Base-by-base conservation (phyloP, 2,113 vertebrate species). In the Carollia perspicillata region DNA sequence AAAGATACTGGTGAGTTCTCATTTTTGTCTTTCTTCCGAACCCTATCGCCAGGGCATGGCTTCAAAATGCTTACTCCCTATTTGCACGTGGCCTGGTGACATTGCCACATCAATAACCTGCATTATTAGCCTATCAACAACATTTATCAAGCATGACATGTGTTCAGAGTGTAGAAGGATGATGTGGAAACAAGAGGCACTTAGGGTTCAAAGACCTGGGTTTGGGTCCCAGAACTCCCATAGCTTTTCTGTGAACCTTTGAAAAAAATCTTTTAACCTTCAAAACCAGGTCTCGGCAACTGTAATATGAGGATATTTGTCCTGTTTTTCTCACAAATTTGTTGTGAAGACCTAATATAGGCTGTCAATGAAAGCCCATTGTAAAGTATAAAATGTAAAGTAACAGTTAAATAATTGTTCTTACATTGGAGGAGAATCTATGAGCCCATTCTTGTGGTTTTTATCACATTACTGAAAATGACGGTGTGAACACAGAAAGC, bases 201-300 rank as follows among this genome's bases (percentile, higher is more conserved):
- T 78, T 55, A 74, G 35, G 60, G 71, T 47, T 35, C 49, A 85
- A 77, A 49, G 68, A 65, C 18, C 49, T 37, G 53, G 5, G 22
- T 66, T 49, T 83, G 66, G 40, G 83, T 74, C 72, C 20, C 28
- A 35, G 37, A 49, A 75, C 66, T 74, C 49, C 42, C n/a, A 14
- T 37, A 75, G 71, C n/a, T 92, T 93, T 91, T 78, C 85, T 89
- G n/a, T 77, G 55, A 72, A 33, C 60, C 69, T 94, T 69, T 81
- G 35, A 65, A 79, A 1, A 1, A 22, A 90, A 92, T 77, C 37
- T 49, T 74, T 95, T 85, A 84, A 66, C 72, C 65, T 89, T 74
- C 23, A 84, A 44, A 93, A 72, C 60, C 37, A 71, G 30, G 30
- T 68, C 72, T 78, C 40, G 74, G 13, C 74, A 93, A 81, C 66